Evolutionary conservation across 1,140 invertebrate species (phyloP), one percentile per base, ranked within the genome.

Genomic region (Lucilia cuprina): DNA sequence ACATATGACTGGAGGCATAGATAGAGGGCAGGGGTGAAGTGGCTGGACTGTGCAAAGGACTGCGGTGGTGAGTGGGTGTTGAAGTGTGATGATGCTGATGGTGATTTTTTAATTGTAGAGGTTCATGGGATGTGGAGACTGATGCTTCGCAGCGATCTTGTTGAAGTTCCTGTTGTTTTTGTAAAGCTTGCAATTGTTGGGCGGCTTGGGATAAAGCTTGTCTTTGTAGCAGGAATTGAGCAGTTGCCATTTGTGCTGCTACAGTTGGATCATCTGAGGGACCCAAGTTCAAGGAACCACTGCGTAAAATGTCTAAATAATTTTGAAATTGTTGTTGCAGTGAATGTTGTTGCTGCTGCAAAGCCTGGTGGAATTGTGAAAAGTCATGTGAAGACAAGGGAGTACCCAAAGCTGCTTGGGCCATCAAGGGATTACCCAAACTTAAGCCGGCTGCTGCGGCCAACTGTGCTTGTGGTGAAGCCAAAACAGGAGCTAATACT

Each of bases 121-220:
- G 91, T 91, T 49, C 91, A 89, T 83, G 74, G 5, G 41, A 21
- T 86, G 84, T 17, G 21, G 92, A 88, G 19, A 41, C 0, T 84
- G 91, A 91, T 84, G 75, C 9, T 21, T 70, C n/a, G 19, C n/a
- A 25, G 9, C n/a, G n/a, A 19, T 80, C 41, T 91, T 84, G 92
- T 91, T 87, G 92, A 85, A 92, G 91, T 86, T 92, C 91, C 86
- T 93, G 93, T 85, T 95, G 95, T 89, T 96, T 96, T 86, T 96
- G 95, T 82, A 96, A 92, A 75, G 95, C 95, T 86, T 96, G 95
- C 83, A 96, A 91, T 87, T 96, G 96, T 90, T 97, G 96, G 0
- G 96, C 95, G 77, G 96, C 96, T 91, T 96, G 96, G 9, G 94
- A 94, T 78, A 96, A 93, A 5, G 95, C 95, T 87, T 97, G 96